Base-by-base conservation (phyloP, 2,888 invertebrate species). In the Parnassius smintheus region DNA sequence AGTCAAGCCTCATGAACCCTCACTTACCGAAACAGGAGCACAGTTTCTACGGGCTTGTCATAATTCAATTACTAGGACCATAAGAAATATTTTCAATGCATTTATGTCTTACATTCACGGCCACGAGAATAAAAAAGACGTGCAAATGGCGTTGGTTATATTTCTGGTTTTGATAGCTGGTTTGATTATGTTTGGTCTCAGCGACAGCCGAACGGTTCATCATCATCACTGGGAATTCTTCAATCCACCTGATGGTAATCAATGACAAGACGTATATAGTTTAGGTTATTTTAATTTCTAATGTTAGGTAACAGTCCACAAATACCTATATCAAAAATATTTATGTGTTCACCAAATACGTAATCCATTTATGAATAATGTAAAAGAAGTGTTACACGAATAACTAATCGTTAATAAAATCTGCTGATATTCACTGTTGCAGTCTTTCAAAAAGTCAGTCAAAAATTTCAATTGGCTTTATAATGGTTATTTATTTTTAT, bases 221-320 rank as follows among this genome's bases (percentile, higher is more conserved):
- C 94, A 95, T 73, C 96, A 96, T 80, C 96, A 96, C 74, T 97
- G 97, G 97, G 97, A 97, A 81, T 97, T 95, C 82, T 96, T 96
- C 74, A 96, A 96, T 88, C 96, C 96, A 11, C 96, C 96, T 9
- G 94, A 94, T 66, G 93, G 91, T 49, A 92, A 93, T 57, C 85
- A 85, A 62, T 89, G 75, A 84, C 42, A 0, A 12, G 1, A 25
- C 18, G 18, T 35, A 42, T 25, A 11, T 41, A 25, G n/a, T 46
- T 55, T 3, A 35, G 13, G 9, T 13, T 1, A 46, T 10, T 1
- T 51, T 59, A 48, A 22, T 62, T 12, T 10, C 55, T 59, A 62
- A 54, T 45, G 9, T 54, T 58, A 59, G 55, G 35, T 58, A 52
- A 51, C 59, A 63, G 59, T 59, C 58, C 58, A 55, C 59, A 55